A percentile compares a stretch with the other conserved stretches of the same genome.
These are phyloP conservation scores for Kryphioiulus occultus DNA, from an alignment of 2,888 invertebrate species.

Conservation along the genomic window DNA sequence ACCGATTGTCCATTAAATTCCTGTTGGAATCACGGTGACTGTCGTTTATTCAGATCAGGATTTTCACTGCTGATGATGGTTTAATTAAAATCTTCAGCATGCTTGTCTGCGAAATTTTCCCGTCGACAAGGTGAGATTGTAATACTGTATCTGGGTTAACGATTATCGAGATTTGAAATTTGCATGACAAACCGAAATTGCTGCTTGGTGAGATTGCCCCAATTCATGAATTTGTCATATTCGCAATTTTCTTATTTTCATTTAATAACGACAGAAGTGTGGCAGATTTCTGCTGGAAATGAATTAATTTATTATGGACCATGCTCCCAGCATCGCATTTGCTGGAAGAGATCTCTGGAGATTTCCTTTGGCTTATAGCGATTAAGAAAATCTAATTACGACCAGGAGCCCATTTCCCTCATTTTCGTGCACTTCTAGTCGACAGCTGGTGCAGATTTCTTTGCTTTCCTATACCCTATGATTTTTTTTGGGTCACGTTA, in stretches of 20 bases:
- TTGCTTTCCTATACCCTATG: background rate
- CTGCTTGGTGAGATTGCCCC: no score
- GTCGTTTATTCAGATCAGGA: background rate
- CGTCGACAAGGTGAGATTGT: background rate
- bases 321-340: background rate
- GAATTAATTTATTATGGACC: conserved; percentile 29
- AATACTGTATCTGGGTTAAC: background rate
- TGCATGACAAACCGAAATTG: no score
- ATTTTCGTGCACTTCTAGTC: conserved; percentile 12
- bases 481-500: conserved; percentile 27
- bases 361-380: conserved; percentile 25
- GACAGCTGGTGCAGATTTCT: background rate
- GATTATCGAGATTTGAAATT: no score
- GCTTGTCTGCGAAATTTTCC: background rate
- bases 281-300: conserved; percentile 27
- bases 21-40: conserved; percentile 4
- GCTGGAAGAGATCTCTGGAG: background rate
- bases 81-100: background rate
- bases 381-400: conserved; percentile 45
- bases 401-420: conserved; percentile 41
- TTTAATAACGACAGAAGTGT: background rate
- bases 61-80: background rate
- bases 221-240: background rate
- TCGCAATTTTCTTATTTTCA: background rate
- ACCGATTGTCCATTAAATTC: background rate